Evolutionary conservation across 2,797 vertebrate species (phyloP).

Genomic region (Siniperca scherzeri): DNA sequence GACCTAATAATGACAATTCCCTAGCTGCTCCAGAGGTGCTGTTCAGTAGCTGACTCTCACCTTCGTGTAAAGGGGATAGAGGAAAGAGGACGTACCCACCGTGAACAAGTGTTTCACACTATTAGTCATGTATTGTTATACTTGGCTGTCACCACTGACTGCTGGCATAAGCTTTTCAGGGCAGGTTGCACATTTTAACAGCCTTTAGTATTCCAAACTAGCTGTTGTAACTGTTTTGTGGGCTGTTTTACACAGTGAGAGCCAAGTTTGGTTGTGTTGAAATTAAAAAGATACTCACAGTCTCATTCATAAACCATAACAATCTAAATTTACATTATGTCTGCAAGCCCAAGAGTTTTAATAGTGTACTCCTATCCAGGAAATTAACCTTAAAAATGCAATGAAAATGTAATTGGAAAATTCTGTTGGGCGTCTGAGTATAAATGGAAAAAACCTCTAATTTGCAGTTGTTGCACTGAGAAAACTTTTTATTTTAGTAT

Average conservation of each 20-base stretch:
- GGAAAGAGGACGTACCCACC: not conserved
- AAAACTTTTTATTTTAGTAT: not conserved
- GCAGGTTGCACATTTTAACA: constrained; percentile 23
- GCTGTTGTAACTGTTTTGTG: constrained; percentile 18
- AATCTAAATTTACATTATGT: not conserved
- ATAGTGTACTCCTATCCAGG: not conserved
- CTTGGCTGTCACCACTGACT: constrained; percentile 15
- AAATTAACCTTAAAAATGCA: constrained; percentile 20
- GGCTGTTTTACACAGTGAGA: constrained; percentile 1
- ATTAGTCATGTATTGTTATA: constrained; percentile 18
- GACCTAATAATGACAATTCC: not conserved
- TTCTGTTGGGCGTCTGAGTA: not conserved
- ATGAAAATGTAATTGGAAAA: constrained; percentile 2
- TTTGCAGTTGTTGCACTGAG: not conserved
- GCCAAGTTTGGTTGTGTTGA: not conserved
- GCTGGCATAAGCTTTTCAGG: constrained; percentile 1
- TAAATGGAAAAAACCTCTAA: constrained; percentile 11
- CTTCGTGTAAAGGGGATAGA: not conserved
- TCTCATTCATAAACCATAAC: constrained; percentile 9
- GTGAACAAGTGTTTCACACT: not conserved
- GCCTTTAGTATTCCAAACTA: constrained; percentile 8
- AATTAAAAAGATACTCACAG: constrained; percentile 1
- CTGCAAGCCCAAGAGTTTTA: not conserved
- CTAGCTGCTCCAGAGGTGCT: not conserved
- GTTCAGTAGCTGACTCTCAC: constrained; percentile 5